Evolutionary conservation across 2,888 invertebrate genomes (phyloP).

Genomic region (Napeogenes inachia): DNA sequence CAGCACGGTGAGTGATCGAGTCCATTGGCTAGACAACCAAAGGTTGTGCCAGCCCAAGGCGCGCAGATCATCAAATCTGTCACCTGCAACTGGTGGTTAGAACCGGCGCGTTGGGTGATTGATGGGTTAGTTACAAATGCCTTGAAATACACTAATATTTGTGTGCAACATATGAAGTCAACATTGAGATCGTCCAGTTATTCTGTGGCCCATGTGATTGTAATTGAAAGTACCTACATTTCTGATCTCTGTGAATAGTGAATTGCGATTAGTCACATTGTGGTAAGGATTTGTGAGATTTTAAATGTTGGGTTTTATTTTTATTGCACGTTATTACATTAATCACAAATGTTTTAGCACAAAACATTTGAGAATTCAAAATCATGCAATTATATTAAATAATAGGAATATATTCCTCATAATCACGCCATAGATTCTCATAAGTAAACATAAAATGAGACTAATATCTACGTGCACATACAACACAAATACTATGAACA

Average conservation of each 20-base stretch:
- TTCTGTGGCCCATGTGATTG: background rate
- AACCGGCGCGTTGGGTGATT: slow-evolving; percentile 45
- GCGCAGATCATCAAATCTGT: slow-evolving; percentile 94
- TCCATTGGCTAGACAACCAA: slow-evolving; percentile 87
- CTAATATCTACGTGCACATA: too few species aligned
- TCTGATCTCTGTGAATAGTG: background rate
- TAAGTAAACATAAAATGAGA: too few species aligned
- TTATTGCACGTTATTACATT: too few species aligned
- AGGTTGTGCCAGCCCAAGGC: slow-evolving; percentile 89
- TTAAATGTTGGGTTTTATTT: background rate
- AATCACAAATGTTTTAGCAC: too few species aligned
- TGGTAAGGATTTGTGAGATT: background rate
- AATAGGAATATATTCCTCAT: too few species aligned
- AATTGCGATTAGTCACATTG: slow-evolving; percentile 6
- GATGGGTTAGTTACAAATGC: slow-evolving; percentile 66
- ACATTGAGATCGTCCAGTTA: too few species aligned
- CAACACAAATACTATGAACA: too few species aligned
- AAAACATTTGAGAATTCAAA: too few species aligned
- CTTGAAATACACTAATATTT: slow-evolving; percentile 26
- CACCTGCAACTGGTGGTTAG: slow-evolving; percentile 77
- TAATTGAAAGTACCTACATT: background rate
- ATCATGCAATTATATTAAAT: too few species aligned
- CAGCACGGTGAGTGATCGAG: slow-evolving; percentile 91
- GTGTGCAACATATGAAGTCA: slow-evolving; percentile 2
- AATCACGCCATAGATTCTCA: too few species aligned